Evolutionary conservation across 2,797 vertebrate species (phyloP).

Genomic region (Coendou prehensilis): DNA sequence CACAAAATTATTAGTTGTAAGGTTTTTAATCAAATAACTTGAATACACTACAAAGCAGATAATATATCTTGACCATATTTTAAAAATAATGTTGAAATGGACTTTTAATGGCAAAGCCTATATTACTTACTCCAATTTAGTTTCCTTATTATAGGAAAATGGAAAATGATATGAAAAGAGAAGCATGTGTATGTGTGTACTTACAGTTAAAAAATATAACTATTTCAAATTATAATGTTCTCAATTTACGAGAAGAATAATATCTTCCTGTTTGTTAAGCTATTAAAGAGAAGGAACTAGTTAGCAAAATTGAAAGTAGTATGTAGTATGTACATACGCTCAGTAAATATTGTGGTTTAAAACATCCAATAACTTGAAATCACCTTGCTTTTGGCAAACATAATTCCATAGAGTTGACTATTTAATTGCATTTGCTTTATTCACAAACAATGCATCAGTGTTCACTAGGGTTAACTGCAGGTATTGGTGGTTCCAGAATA

Average conservation of each 20-base stretch:
- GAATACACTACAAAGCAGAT: neutral
- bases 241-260: constrained; percentile 23
- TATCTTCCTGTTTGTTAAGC: constrained; percentile 11
- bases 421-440: constrained; percentile 17
- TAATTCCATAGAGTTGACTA: neutral
- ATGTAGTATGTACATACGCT: neutral
- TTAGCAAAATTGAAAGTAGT: neutral
- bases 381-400: constrained; percentile 39
- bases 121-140: neutral
- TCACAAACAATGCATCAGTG: neutral
- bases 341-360: neutral
- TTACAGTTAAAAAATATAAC: neutral
- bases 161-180: constrained; percentile 26
- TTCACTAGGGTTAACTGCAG: neutral
- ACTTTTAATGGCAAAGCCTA: neutral
- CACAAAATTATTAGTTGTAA: neutral
- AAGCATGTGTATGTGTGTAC: neutral
- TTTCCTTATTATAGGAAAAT: constrained; percentile 32
- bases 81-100: constrained; percentile 41
- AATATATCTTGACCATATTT: neutral
- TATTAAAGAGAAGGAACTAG: neutral
- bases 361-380: constrained; percentile 22
- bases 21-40: neutral
- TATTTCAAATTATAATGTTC: neutral
- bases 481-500: neutral